phyloP scores from a whole-genome alignment of 1,140 invertebrate species.

The Macrosteles quadrilineatus region DNA sequence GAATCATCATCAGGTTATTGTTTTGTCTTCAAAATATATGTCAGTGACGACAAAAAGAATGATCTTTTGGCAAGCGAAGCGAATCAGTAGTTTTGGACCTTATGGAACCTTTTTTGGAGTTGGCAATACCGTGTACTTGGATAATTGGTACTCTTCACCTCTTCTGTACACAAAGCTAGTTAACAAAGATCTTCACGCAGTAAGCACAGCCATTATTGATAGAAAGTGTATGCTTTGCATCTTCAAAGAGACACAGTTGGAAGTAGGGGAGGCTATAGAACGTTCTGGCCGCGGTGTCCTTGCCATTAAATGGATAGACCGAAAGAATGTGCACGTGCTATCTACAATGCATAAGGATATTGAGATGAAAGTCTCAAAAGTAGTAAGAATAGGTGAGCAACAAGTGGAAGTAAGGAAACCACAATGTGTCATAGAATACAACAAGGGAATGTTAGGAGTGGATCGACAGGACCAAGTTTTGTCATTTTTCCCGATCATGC shows the following conservation, averaged over 20 bases:
- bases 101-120: not conserved
- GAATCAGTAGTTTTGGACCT: not conserved
- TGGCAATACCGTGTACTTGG: not conserved
- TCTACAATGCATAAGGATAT: not conserved
- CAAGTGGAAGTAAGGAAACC: not conserved
- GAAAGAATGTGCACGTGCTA: not conserved
- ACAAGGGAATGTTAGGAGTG: not conserved
- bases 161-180: not conserved
- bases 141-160: not conserved
- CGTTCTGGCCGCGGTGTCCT: not conserved
- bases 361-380: not conserved
- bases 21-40: too few species aligned
- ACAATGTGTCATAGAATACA: not conserved
- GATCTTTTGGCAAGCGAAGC: too few species aligned
- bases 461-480: not conserved
- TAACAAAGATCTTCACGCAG: not conserved
- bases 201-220: not conserved
- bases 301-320: not conserved
- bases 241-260: not conserved
- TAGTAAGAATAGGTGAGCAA: not conserved
- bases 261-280: not conserved
- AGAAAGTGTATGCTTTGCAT: not conserved
- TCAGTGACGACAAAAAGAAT: too few species aligned
- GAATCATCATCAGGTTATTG: too few species aligned
- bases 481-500: not conserved